A percentile compares a stretch with the other conserved stretches of the same genome.
These are phyloP conservation scores for Notarius quadriscutis DNA, from an alignment of 2,113 vertebrate species.

Conservation along the genomic window DNA sequence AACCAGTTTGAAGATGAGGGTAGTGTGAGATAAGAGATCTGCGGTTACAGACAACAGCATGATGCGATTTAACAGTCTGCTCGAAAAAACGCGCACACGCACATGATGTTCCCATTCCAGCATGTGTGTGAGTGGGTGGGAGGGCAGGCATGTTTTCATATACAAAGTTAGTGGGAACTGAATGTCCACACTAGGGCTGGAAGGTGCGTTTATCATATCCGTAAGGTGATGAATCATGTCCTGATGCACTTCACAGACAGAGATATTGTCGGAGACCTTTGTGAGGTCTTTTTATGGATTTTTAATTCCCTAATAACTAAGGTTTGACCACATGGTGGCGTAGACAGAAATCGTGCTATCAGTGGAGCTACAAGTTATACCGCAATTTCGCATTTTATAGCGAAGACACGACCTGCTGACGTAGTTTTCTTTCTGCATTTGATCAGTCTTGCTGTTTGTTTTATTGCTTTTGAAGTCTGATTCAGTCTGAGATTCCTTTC, in stretches of 20 bases:
- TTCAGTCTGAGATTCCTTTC: background rate
- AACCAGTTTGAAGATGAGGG: slow-evolving; percentile 26
- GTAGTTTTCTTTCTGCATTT: background rate
- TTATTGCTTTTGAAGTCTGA: background rate
- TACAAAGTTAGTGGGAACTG: background rate
- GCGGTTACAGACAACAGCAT: background rate
- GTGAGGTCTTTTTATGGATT: background rate
- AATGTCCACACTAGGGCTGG: background rate
- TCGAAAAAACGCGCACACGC: background rate
- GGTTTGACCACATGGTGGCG: background rate
- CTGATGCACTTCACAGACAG: background rate
- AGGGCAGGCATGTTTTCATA: background rate
- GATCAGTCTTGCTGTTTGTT: background rate
- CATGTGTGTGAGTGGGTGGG: background rate
- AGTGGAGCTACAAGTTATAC: background rate
- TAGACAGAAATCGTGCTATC: background rate
- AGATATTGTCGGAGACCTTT: too few relatives aligned
- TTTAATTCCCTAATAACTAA: background rate
- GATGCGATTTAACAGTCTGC: slow-evolving; percentile 6
- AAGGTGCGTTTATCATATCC: background rate
- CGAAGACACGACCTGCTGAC: background rate
- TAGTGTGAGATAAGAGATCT: slow-evolving; percentile 4
- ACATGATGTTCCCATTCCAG: background rate
- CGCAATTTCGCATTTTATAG: background rate
- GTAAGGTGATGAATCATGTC: background rate